phyloP scores from a whole-genome alignment of 2,888 invertebrate genomes.

The Lithophane semibrunnea region DNA sequence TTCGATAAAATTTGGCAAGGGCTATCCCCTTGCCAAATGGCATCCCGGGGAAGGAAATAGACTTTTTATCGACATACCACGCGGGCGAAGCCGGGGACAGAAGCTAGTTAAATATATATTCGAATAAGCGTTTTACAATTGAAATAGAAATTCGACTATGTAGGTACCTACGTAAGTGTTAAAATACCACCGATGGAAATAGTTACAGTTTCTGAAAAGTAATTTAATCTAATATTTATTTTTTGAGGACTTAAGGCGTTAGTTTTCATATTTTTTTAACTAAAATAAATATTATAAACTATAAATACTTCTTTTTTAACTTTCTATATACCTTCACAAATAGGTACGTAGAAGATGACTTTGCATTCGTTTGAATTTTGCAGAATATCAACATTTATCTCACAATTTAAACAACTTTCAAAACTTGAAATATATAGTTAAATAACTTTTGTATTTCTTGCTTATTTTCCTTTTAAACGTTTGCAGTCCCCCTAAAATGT shows the following conservation, averaged over 20 bases:
- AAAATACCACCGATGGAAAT: neutral
- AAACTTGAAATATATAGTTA: neutral
- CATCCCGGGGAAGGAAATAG: no score
- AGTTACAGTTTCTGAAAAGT: neutral
- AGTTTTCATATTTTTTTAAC: no score
- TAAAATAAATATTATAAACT: neutral
- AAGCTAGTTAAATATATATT: neutral
- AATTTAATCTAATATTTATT: neutral
- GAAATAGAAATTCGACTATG: neutral
- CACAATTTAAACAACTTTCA: neutral
- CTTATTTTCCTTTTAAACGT: neutral
- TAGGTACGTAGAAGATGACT: no score
- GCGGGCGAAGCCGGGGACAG: no score
- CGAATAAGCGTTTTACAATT: neutral
- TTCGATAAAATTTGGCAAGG: no score
- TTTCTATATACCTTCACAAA: neutral
- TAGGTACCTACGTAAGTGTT: neutral
- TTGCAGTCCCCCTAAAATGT: constrained; percentile 3
- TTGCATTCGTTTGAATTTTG: neutral
- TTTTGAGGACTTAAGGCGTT: neutral
- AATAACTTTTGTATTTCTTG: constrained; percentile 12
- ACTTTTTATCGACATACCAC: no score
- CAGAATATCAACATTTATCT: neutral
- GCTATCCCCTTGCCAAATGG: no score
- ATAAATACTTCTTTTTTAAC: neutral